Percentiles rank a stretch among this genome's conserved stretches.
Evolutionary conservation across 2,113 vertebrate species (phyloP).

Genomic region (Microcebus lehilahytsara): DNA sequence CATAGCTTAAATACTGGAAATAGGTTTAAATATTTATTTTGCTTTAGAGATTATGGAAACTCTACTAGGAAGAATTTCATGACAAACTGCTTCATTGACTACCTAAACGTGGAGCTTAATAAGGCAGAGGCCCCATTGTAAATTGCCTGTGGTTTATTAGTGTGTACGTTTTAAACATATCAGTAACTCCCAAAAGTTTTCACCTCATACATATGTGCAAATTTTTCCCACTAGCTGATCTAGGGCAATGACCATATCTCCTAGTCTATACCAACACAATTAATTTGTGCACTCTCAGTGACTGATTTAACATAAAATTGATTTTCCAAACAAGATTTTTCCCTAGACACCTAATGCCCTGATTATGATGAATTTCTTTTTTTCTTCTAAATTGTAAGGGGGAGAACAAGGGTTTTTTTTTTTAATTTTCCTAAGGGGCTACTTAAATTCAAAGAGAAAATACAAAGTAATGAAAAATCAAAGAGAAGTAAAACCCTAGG

Average conservation of each 20-base stretch:
- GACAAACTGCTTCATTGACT: not conserved
- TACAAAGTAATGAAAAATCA: not conserved
- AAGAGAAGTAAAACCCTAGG: not conserved
- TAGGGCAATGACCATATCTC: not conserved
- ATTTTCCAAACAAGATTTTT: slow-evolving; percentile 10
- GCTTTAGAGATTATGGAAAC: not conserved
- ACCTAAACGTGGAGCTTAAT: not conserved
- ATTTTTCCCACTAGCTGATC: not conserved
- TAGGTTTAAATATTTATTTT: not conserved
- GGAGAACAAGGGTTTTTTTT: not conserved
- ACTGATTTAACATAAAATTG: not conserved
- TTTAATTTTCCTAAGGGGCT: not conserved
- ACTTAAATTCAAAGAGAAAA: slow-evolving; percentile 37
- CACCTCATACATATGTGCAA: not conserved
- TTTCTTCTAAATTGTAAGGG: not conserved
- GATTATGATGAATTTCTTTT: not conserved
- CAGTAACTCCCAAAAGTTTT: not conserved
- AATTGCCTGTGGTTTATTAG: not conserved
- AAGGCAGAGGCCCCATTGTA: not conserved
- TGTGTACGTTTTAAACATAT: not conserved
- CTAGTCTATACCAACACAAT: not conserved
- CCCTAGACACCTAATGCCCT: not conserved
- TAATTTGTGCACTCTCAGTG: not conserved
- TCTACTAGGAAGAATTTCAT: not conserved
- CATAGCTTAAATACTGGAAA: not conserved